Conservation (phyloP, 2,888 invertebrate species). For the Cacoxenus indagator region DNA sequence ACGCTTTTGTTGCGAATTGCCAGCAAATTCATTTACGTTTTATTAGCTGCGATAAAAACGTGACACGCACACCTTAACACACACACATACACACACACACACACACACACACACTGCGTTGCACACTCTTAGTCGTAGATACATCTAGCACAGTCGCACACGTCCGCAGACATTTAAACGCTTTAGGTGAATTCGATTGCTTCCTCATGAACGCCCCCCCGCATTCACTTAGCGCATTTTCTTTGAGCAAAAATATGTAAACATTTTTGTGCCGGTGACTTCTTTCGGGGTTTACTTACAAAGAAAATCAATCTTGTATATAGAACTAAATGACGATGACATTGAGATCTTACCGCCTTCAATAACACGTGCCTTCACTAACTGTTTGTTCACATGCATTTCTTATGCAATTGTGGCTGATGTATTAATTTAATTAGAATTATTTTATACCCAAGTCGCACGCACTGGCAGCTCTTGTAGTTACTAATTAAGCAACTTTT, state of each 20-base stretch:
- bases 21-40: slow-evolving; percentile 55
- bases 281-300: neutral
- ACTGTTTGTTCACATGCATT: slow-evolving; percentile 47
- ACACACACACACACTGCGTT: slow-evolving; percentile 5
- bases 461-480: neutral
- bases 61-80: too few species aligned
- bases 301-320: slow-evolving; percentile 50
- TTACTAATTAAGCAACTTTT: slow-evolving; percentile 5
- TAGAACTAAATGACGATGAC: slow-evolving; percentile 32
- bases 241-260: neutral
- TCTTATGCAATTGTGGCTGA: slow-evolving; percentile 59
- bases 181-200: slow-evolving; percentile 6
- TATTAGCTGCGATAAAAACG: slow-evolving; percentile 37
- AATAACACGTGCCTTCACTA: neutral
- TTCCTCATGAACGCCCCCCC: neutral
- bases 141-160: neutral
- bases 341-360: slow-evolving; percentile 41
- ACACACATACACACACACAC: slow-evolving; percentile 23
- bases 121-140: slow-evolving; percentile 1
- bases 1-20: slow-evolving; percentile 33
- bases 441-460: slow-evolving; percentile 45
- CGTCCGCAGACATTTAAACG: slow-evolving; percentile 22
- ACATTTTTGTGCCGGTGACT: neutral
- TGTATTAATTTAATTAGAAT: slow-evolving; percentile 63
- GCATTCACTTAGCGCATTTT: slow-evolving; percentile 1